Percentiles rank a stretch among this genome's conserved stretches.
Evolutionary conservation across 2,888 invertebrate species (phyloP).

Genomic region (Encarsia formosa): DNA sequence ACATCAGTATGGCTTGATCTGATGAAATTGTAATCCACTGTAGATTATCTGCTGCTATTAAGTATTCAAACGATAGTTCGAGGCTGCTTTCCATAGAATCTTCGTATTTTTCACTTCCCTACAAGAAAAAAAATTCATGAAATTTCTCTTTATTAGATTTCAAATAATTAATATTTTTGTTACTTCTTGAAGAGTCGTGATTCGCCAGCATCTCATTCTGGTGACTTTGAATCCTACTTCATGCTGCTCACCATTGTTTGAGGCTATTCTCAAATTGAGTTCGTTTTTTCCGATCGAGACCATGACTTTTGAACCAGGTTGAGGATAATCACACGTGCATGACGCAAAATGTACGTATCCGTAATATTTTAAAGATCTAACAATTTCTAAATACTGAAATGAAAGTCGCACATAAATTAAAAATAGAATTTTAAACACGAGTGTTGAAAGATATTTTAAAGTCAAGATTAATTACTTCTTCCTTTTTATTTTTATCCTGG

Average conservation of each 20-base stretch:
- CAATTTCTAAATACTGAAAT: slow-evolving; percentile 78
- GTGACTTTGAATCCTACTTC: slow-evolving; percentile 91
- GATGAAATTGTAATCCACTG: slow-evolving; percentile 92
- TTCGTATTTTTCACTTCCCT: slow-evolving; percentile 39
- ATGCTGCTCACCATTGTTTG: slow-evolving; percentile 60
- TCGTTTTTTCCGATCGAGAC: slow-evolving; percentile 86
- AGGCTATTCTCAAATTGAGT: slow-evolving; percentile 63
- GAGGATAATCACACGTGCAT: slow-evolving; percentile 74
- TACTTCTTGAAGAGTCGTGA: slow-evolving; percentile 64
- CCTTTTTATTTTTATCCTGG: slow-evolving; percentile 74
- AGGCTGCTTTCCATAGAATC: slow-evolving; percentile 50
- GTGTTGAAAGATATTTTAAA: slow-evolving; percentile 7
- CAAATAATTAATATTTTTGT: too few relatives aligned
- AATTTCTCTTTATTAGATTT: too few relatives aligned
- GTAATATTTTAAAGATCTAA: slow-evolving; percentile 80
- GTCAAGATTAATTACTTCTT: slow-evolving; percentile 59
- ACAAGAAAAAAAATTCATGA: slow-evolving; percentile 9
- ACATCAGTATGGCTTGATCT: slow-evolving; percentile 91
- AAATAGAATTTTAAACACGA: too few relatives aligned
- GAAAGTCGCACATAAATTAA: slow-evolving; percentile 27
- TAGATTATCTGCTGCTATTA: slow-evolving; percentile 84
- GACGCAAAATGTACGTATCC: slow-evolving; percentile 80
- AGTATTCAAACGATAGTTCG: slow-evolving; percentile 92
- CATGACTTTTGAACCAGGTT: slow-evolving; percentile 62
- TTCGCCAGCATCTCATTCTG: slow-evolving; percentile 95